These are phyloP conservation scores for Nomada goodeniana DNA, from an alignment of 2,888 invertebrate genomes.

Conservation along the genomic window DNA sequence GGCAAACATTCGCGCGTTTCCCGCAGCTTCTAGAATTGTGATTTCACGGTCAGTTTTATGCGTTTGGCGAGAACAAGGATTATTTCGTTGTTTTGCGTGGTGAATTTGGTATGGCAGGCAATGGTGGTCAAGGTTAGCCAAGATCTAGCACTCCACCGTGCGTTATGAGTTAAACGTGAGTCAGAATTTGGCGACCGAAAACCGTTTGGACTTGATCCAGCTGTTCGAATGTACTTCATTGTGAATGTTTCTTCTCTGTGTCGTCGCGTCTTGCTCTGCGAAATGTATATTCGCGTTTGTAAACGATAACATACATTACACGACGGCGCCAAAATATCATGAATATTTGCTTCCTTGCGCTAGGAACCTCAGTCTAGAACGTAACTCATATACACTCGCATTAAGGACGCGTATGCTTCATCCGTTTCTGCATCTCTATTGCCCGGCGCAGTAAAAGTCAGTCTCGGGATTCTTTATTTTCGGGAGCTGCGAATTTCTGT, in stretches of 20 bases:
- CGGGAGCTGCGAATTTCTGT: no score
- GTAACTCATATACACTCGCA: background rate
- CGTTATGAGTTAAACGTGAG: constrained; percentile 47
- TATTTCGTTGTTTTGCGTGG: constrained; percentile 23
- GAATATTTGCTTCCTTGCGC: background rate
- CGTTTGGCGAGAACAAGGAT: constrained; percentile 18
- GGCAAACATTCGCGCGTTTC: no score
- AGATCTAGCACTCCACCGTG: constrained; percentile 20
- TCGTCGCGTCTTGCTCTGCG: constrained; percentile 8
- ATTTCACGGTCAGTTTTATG: no score
- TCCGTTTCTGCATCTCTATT: background rate
- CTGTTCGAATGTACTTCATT: constrained; percentile 42
- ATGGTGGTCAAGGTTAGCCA: constrained; percentile 51
- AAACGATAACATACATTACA: constrained; percentile 8
- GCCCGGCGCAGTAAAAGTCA: no score
- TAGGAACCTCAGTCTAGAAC: background rate
- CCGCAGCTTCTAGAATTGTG: no score
- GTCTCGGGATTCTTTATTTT: no score
- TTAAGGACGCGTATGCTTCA: background rate
- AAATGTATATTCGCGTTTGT: constrained; percentile 21
- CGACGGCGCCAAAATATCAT: constrained; percentile 24
- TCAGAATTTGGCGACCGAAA: constrained; percentile 64
- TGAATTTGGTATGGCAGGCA: constrained; percentile 14
- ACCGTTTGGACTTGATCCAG: constrained; percentile 62
- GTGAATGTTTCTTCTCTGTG: constrained; percentile 10